Evolutionary conservation across 2,888 invertebrate genomes (phyloP), one percentile per base, ranked within the genome.

Genomic region (Neoscelio sp.): DNA sequence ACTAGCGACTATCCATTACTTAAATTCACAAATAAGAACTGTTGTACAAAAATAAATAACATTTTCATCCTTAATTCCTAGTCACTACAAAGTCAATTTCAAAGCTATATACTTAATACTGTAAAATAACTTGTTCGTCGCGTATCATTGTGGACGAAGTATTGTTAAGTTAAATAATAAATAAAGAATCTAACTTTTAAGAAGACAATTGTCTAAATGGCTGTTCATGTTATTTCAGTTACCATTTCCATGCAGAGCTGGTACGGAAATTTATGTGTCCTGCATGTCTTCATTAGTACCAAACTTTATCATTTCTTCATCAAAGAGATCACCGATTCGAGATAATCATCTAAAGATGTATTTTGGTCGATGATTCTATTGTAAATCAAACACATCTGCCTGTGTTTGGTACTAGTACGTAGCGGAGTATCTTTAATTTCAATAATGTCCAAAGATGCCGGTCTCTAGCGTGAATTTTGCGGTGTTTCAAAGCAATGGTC

Each of bases 171-270:
- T 26, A 64, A 28, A 64, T 33, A 10, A 54, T 30, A 70, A 18
- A 40, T 35, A 42, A 26, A 58, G 71, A 26, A 6, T 46, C 35
- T 46, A 52, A 56, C 8, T 79, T 44, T 12, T 81, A 3, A 26
- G 62, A 33, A 89, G 82, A 68, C 92, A 92, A 2, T 76, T 46
- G 88, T 94, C 93, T 58, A 94, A 91, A 90, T 94, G 94, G 0
- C 85, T 80, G 84, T 93, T 93, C 93, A 94, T 94, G 18, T 91
- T 89, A 18, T 83, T 82, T 91, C 90, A 80, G 91, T 90, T 35
- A 94, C 84, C 88, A 93, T 90, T 77, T 90, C 80, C 84, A 93
- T 91, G 83, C 94, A 94, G 84, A 93, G 92, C 0, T 94, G 94
- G 83, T 94, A 94, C 0, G 92, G 92, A 0, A 88, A 89, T 83